Evolutionary conservation across 2,113 vertebrate species (phyloP).

Genomic region (Triplophysa dalaica): DNA sequence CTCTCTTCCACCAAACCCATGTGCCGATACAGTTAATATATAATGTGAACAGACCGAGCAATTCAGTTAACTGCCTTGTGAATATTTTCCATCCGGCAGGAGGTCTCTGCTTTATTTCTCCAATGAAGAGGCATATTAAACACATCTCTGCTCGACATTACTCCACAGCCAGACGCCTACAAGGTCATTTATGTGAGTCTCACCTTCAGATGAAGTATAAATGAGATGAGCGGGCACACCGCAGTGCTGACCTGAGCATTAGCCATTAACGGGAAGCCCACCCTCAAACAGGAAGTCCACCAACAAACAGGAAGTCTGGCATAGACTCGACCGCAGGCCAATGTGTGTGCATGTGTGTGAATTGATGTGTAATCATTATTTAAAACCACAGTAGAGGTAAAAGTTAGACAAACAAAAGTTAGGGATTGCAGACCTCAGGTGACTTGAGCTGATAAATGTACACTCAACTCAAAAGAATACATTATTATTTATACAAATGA

Average conservation of each 20-base stretch:
- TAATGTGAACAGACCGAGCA: neutral
- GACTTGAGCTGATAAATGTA: too few relatives aligned
- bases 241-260: neutral
- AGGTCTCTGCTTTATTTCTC: neutral
- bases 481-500: too few relatives aligned
- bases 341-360: too few relatives aligned
- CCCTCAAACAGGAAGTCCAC: neutral
- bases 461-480: too few relatives aligned
- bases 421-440: too few relatives aligned
- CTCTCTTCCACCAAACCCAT: neutral
- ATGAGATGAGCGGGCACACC: neutral
- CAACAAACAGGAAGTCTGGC: neutral
- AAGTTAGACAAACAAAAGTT: too few relatives aligned
- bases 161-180: neutral
- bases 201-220: constrained; percentile 13
- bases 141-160: neutral
- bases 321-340: neutral
- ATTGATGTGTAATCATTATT: too few relatives aligned
- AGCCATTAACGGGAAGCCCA: neutral
- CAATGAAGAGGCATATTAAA: constrained; percentile 1
- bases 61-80: neutral
- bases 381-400: too few relatives aligned
- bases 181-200: constrained; percentile 1
- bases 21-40: neutral
- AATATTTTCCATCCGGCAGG: neutral